Evolutionary conservation across 2,797 vertebrate species (phyloP), one percentile per base, ranked within the genome.

Genomic region (Sebastes hubbsi): DNA sequence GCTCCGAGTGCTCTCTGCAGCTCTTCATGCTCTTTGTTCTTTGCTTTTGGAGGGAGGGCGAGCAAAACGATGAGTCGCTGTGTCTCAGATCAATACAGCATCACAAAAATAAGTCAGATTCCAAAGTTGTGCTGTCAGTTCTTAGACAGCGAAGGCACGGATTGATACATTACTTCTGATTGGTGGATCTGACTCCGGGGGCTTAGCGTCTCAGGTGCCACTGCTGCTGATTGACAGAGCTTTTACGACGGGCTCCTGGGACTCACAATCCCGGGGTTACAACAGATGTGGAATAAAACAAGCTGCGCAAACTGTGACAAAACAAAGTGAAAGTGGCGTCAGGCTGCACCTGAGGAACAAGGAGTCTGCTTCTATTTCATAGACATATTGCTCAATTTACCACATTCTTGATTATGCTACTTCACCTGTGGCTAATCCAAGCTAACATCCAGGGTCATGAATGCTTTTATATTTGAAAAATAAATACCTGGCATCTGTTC

Each of bases 21-120:
- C 69, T 14, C 1, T 60, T 56, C 59, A 59, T 11, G 72, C 49
- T 42, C 66, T 82, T 63, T 72, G 58, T 58, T 81, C 64, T 68
- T 18, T 32, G 54, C 55, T 72, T 60, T 22, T 20, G 46, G 67
- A 78, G 59, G 60, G 34, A 77, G 38, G 25, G 20, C n/a, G 16
- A 54, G 59, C 18, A 13, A 32, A 54, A 60, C 1, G 3, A 49
- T 25, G 69, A 78, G 55, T 69, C 13, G 24, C 69, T 59, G 42
- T 55, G 38, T 54, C 13, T 1, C 27, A 1, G 60, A 77, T 88
- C 82, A n/a, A 77, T 80, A 62, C 29, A 1, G 61, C 62, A 11
- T 70, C 60, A 64, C 34, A 20, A 72, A 79, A 82, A 81, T 62
- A 70, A 84, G 62, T 59, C 36, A 14, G 62, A 61, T 70, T 77